phyloP scores from a whole-genome alignment of 2,113 vertebrate species.

The Gymnobelideus leadbeateri region DNA sequence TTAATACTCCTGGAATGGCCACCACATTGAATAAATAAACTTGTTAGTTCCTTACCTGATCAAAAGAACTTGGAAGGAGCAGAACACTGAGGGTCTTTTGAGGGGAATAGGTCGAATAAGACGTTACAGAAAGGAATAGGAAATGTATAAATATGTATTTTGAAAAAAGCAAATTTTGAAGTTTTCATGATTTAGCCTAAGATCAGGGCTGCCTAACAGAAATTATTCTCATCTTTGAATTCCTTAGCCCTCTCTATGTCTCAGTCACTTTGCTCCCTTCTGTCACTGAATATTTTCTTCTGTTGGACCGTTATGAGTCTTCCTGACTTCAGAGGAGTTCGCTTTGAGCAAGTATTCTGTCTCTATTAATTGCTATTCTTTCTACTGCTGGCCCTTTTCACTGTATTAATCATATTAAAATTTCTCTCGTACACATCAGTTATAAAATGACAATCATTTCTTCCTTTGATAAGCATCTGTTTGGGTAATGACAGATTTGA shows the following conservation, averaged over 20 bases:
- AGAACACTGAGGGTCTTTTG: background rate
- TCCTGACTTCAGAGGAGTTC: conserved; percentile 39
- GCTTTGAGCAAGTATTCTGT: conserved; percentile 67
- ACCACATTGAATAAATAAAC: background rate
- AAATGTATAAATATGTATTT: background rate
- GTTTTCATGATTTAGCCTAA: conserved; percentile 11
- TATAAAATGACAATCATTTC: conserved; percentile 68
- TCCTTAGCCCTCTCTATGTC: conserved; percentile 26
- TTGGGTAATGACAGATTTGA: conserved; percentile 64
- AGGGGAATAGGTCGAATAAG: background rate
- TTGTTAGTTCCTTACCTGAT: background rate
- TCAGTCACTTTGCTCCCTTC: conserved; percentile 41
- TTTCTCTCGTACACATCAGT: conserved; percentile 68
- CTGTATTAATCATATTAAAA: conserved; percentile 69
- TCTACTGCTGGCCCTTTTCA: conserved; percentile 61
- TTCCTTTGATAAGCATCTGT: conserved; percentile 64
- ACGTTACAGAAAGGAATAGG: background rate
- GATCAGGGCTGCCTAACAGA: background rate
- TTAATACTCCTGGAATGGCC: background rate
- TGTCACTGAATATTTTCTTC: conserved; percentile 54
- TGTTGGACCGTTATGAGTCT: conserved; percentile 67
- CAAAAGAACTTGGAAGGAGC: background rate
- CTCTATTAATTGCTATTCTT: conserved; percentile 58
- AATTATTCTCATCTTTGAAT: conserved; percentile 35
- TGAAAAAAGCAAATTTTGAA: background rate